Evolutionary conservation across 2,797 vertebrate species (phyloP).

Genomic region (Peromyscus eremicus): DNA sequence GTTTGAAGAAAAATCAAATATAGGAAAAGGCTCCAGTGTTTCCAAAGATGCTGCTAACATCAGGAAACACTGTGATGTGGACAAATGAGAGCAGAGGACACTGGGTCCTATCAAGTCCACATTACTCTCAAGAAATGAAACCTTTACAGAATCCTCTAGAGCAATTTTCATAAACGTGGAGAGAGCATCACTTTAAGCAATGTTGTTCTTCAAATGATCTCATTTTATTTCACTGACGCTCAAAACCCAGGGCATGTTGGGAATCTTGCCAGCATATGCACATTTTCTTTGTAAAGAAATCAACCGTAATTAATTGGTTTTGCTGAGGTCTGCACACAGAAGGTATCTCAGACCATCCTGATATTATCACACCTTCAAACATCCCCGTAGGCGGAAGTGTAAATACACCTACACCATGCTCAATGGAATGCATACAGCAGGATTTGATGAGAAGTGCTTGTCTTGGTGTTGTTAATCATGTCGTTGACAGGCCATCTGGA

Average conservation of each 20-base stretch:
- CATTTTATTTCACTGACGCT: constrained; percentile 27
- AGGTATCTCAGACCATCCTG: not conserved
- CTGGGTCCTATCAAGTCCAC: not conserved
- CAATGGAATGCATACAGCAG: not conserved
- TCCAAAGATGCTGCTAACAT: not conserved
- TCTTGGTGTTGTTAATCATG: not conserved
- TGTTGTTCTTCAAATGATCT: not conserved
- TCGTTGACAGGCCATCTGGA: not conserved
- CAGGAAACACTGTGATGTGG: not conserved
- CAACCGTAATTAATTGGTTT: not conserved
- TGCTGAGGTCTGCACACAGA: not conserved
- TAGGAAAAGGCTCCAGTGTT: not conserved
- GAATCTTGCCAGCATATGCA: not conserved
- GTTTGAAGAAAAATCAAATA: constrained; percentile 37
- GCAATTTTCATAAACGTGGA: not conserved
- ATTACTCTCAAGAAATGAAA: not conserved
- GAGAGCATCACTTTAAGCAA: not conserved
- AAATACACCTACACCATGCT: not conserved
- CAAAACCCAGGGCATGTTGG: not conserved
- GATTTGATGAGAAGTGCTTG: not conserved
- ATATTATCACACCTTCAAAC: not conserved
- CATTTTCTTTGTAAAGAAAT: constrained; percentile 9
- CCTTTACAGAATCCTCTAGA: not conserved
- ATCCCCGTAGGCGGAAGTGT: not conserved
- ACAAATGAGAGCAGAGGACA: constrained; percentile 24